Conservation (phyloP, 2,113 vertebrate genomes). For the Gasterosteus aculeatus region DNA sequence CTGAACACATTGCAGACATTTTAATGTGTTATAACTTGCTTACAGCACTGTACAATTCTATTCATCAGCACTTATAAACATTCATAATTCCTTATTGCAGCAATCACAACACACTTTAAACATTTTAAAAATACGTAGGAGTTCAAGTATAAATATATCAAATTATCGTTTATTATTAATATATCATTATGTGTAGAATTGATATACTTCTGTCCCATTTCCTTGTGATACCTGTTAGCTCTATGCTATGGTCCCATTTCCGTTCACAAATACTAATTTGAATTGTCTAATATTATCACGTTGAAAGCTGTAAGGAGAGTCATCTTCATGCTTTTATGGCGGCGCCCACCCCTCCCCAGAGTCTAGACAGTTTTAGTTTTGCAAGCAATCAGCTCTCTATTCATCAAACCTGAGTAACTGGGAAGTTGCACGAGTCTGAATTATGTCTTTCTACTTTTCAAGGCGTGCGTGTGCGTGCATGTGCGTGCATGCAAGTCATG, state of each 20-base stretch:
- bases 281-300: not conserved
- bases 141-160: not conserved
- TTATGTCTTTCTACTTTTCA: slow-evolving; percentile 11
- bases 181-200: not conserved
- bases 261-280: not conserved
- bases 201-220: not conserved
- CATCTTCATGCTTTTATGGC: not conserved
- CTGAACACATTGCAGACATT: not conserved
- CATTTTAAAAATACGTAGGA: not conserved
- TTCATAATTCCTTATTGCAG: not conserved
- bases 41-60: not conserved
- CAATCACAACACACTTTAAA: not conserved
- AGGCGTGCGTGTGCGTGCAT: slow-evolving; percentile 7
- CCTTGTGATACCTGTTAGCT: not conserved
- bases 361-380: not conserved
- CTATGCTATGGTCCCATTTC: not conserved
- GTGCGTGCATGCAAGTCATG: slow-evolving; percentile 1
- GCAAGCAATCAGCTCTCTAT: not conserved
- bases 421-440: slow-evolving; percentile 6
- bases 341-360: not conserved
- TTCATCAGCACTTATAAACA: not conserved
- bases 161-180: too few species aligned
- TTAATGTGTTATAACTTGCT: not conserved
- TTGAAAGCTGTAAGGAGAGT: not conserved
- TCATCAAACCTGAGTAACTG: not conserved